Evolutionary conservation across 1,140 invertebrate genomes (phyloP), one percentile per base, ranked within the genome.

Genomic region (Megalonaias nervosa): DNA sequence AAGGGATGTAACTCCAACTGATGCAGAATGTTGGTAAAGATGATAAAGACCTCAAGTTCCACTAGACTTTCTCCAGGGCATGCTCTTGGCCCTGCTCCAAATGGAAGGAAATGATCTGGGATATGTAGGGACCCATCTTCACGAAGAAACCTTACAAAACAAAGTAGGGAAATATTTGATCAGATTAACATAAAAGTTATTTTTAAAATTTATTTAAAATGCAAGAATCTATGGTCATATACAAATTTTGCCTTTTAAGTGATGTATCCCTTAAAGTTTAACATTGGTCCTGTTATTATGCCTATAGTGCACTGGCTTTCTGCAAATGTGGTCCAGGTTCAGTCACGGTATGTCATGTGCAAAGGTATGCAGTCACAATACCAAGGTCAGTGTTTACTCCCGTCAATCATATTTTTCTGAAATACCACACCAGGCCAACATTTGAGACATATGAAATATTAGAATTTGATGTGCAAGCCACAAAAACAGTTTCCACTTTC

Each of bases 91-190:
- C 87, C 87, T 1, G 74, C 73, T 21, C 87, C 85, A 78, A 83
- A 88, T 16, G 86, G 87, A 56, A 87, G n/a, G 67, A 83, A 88
- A 58, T 82, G 74, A 65, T 88, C 84, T 17, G 87, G 87, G 19
- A 88, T 84, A 9, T 68, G 69, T 56, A 88, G 57, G 1, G 23
- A 64, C 12, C 80, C 77, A 26, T 79, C 79, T 13, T 83, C 77
- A 60, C 82, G 81, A 19, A 88, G 64, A 79, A 88, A 88, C 59
- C 87, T 48, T 48, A 48, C 19, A 62, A n/a, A 62, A 19, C 6
- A 19, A n/a, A 2, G 48, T 38, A 19, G 19, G 65, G 12, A 19
- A 23, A 67, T 19, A 26, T 67, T 19, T 21, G 14, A 4, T 31
- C 1, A 6, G 11, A 66, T 16, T 21, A 26, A 6, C 17, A 14